Base-by-base conservation (phyloP, 2,888 invertebrate genomes). In the Leptinotarsa rubiginosa region DNA sequence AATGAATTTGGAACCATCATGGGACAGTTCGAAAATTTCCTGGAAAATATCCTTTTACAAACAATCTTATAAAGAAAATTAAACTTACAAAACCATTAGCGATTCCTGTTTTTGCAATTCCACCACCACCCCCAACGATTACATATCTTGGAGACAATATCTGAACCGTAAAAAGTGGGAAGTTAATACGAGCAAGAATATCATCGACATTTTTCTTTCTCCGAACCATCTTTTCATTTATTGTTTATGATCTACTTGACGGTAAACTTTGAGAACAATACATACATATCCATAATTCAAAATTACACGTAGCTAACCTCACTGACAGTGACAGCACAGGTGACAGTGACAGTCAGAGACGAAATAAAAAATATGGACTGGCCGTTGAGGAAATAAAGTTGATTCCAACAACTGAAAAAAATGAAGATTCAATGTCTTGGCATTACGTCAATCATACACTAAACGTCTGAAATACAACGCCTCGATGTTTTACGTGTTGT, bases 91-190 rank as follows among this genome's bases (percentile, higher is more conserved):
- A 96, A 87, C 97, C 97, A 91, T 99, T 99, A 52, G 95, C 95
- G 72, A 99, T 96, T 71, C 99, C 99, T 65, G 98, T 98, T 88
- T 97, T 98, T 18, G 98, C 94, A 52, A 96, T 94, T 73, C 99
- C 99, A 76, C 99, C 99, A 71, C 99, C 99, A 71, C 99, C 99
- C 78, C 96, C 98, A 66, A 99, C 97, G 77, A 99, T 89, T 83
- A 99, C 94, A 90, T 98, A 97, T 81, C 97, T 92, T 88, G 95
- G 96, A 47, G 96, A 96, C 75, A 98, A 89, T 90, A 96, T 95
- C 89, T 96, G 95, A 49, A 98, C 91, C 3, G 96, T 93, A 87
- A 97, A 98, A 75, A 97, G 90, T 5, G 98, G 98, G 89, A 97
- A 97, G 91, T 97, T 96, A 66, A 97, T 95, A 84, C 94, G 91